Conservation (phyloP, 2,888 invertebrate species). For the Coecobrya sp. region DNA sequence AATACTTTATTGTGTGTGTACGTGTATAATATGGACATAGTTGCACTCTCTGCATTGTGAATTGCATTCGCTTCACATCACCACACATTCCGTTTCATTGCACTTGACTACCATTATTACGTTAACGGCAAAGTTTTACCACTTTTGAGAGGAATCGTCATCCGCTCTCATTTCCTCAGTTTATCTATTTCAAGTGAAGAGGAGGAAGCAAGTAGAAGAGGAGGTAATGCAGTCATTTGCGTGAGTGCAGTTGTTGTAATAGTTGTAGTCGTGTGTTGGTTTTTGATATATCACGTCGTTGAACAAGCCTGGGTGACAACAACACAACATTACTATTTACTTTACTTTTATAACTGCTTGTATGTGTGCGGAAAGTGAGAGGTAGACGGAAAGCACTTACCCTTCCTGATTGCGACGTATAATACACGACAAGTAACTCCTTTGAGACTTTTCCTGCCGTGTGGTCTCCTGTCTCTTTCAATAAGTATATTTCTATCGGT, state of each 20-base stretch:
- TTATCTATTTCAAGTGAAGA: conserved; percentile 64
- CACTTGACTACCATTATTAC: conserved; percentile 77
- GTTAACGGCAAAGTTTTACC: conserved; percentile 72
- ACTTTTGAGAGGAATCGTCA: conserved; percentile 76
- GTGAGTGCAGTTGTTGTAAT: conserved; percentile 64
- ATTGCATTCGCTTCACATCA: conserved; percentile 75
- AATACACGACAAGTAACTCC: conserved; percentile 53
- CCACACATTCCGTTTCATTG: conserved; percentile 77
- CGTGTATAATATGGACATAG: background rate
- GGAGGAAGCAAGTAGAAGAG: conserved; percentile 22
- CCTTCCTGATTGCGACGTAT: conserved; percentile 64
- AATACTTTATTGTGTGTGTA: conserved; percentile 12
- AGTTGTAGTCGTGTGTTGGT: conserved; percentile 59
- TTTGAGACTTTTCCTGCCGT: conserved; percentile 60
- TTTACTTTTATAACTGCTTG: conserved; percentile 8
- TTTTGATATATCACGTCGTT: conserved; percentile 64
- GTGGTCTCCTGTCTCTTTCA: conserved; percentile 59
- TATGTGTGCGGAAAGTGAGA: conserved; percentile 10
- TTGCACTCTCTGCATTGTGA: conserved; percentile 55
- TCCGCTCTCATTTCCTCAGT: conserved; percentile 76
- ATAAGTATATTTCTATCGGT: conserved; percentile 21
- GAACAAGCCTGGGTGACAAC: conserved; percentile 49
- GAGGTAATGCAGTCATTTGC: conserved; percentile 69
- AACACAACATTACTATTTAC: conserved; percentile 36
- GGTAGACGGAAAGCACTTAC: conserved; percentile 61